These are phyloP conservation scores for Ischnura elegans DNA, from an alignment of 2,888 invertebrate species.

Conservation along the genomic window DNA sequence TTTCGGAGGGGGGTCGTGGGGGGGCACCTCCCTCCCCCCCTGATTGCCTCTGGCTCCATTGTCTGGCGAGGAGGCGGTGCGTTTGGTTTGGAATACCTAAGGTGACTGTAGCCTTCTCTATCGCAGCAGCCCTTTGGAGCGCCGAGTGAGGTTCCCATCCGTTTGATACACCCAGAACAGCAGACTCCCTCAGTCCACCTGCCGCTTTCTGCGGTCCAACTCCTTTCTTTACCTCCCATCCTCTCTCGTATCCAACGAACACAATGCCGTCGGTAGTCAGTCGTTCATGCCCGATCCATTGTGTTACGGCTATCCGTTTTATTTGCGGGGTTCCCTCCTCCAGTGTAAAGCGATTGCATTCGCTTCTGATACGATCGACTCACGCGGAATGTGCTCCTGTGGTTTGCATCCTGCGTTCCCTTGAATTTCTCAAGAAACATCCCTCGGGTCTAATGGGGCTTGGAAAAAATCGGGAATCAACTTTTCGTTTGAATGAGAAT, in stretches of 20 bases:
- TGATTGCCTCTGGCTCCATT: conserved; percentile 54
- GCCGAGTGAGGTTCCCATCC: background rate
- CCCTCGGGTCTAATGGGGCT: background rate
- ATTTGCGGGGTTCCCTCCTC: background rate
- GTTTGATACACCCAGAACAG: conserved; percentile 30
- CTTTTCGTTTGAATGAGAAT: background rate
- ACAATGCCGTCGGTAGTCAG: background rate
- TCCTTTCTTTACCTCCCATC: background rate
- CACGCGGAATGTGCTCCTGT: background rate
- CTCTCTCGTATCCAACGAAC: background rate
- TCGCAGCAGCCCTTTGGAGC: background rate
- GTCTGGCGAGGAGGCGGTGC: conserved; percentile 36
- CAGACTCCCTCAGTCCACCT: background rate
- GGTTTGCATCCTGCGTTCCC: background rate
- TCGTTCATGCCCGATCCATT: background rate
- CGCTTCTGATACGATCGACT: background rate
- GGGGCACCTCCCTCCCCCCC: background rate
- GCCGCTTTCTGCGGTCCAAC: background rate
- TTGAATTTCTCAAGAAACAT: background rate
- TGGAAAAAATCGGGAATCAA: background rate
- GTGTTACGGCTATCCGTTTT: background rate
- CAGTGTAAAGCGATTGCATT: background rate
- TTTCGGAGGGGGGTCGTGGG: background rate
- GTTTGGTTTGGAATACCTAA: conserved; percentile 52
- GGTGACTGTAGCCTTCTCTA: conserved; percentile 4